Evolutionary conservation across 2,797 vertebrate species (phyloP).

Genomic region (Intellagama lesueurii): DNA sequence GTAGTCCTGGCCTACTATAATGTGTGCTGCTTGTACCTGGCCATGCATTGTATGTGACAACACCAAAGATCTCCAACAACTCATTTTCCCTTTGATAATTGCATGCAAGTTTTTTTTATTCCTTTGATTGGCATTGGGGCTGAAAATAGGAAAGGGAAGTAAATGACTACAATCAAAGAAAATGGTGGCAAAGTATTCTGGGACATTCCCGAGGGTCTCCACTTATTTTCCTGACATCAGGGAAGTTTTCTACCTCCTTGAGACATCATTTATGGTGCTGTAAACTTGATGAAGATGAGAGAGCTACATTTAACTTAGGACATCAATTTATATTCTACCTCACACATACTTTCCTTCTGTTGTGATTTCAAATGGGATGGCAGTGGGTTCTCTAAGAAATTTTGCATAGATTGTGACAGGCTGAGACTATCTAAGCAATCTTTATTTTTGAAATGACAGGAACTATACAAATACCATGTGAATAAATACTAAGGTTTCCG

Average conservation of each 20-base stretch:
- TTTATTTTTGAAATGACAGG: too few relatives aligned
- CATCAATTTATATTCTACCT: conserved; percentile 19
- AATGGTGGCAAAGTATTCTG: neutral
- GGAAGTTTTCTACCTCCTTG: too few relatives aligned
- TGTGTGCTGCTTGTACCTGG: neutral
- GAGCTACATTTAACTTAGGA: neutral
- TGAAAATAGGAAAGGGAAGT: neutral
- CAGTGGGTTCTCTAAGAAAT: neutral
- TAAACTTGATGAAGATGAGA: neutral
- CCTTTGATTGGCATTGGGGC: neutral
- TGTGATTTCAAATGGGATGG: neutral
- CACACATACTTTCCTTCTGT: neutral
- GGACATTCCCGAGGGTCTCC: neutral
- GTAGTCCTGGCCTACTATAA: neutral
- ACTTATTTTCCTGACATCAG: too few relatives aligned
- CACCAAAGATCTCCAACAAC: neutral
- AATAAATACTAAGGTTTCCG: too few relatives aligned
- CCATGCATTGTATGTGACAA: neutral
- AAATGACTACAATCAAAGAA: neutral
- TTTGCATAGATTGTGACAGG: too few relatives aligned
- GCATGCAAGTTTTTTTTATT: neutral
- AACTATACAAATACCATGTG: too few relatives aligned
- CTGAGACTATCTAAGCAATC: too few relatives aligned
- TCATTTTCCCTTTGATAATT: neutral
- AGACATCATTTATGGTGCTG: neutral